A percentile compares a stretch with the other conserved stretches of the same genome.
phyloP scores from a whole-genome alignment of 2,797 vertebrate genomes.

The Lepidocolaptes lacrymiger region DNA sequence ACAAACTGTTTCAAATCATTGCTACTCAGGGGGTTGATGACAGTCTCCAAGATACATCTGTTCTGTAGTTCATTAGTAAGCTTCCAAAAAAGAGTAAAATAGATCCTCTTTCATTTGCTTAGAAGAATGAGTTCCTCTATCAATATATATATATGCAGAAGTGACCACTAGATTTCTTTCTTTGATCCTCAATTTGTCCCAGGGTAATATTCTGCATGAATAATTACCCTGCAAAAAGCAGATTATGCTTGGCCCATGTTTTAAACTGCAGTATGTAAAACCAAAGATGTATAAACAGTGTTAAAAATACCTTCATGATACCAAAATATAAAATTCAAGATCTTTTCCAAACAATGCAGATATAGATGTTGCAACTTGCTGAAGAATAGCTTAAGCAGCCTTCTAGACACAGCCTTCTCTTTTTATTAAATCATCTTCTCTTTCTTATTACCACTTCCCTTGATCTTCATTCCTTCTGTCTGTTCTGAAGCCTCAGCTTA shows the following conservation, averaged over 20 bases:
- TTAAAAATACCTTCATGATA: not conserved
- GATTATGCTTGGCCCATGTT: not conserved
- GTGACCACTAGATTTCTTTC: not conserved
- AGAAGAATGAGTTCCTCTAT: not conserved
- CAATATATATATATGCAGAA: not conserved
- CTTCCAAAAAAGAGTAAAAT: constrained; percentile 54
- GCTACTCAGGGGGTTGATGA: constrained; percentile 88
- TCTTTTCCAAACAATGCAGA: not conserved
- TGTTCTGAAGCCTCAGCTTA: not conserved
- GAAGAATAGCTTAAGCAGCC: not conserved
- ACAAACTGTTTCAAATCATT: constrained; percentile 83
- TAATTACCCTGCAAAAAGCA: not conserved
- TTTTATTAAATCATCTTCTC: not conserved
- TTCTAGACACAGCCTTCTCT: not conserved
- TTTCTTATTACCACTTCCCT: not conserved
- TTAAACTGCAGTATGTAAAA: not conserved
- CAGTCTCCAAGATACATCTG: constrained; percentile 76
- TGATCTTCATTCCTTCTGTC: not conserved
- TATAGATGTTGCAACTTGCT: not conserved
- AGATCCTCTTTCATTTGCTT: constrained; percentile 17
- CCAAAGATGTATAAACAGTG: not conserved
- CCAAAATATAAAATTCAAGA: not conserved
- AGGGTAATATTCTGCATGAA: not conserved
- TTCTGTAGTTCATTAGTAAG: constrained; percentile 67
- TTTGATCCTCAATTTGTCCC: not conserved